Evolutionary conservation across 2,797 vertebrate genomes (phyloP).

Genomic region (Cirrhinus mrigala): DNA sequence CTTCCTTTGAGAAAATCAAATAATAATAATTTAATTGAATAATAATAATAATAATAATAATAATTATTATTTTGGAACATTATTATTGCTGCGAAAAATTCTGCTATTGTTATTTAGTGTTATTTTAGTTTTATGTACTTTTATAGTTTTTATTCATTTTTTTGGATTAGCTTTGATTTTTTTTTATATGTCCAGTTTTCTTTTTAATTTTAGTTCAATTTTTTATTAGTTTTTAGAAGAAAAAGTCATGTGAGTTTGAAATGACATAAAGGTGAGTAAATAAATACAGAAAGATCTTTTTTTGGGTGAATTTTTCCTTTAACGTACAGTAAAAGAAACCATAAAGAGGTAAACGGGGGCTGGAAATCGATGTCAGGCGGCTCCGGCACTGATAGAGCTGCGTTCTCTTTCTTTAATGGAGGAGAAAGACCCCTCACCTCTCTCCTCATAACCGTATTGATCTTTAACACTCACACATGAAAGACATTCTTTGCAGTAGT

Average conservation of each 20-base stretch:
- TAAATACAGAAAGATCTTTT: neutral
- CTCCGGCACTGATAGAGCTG: slow-evolving; percentile 18
- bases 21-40: too few species aligned
- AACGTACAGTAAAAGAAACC: slow-evolving; percentile 39
- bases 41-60: too few species aligned
- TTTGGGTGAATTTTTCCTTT: neutral
- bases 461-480: slow-evolving; percentile 60
- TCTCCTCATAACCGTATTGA: slow-evolving; percentile 62
- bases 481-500: slow-evolving; percentile 59
- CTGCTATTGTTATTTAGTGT: too few species aligned
- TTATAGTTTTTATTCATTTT: too few species aligned
- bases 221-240: neutral
- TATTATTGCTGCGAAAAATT: too few species aligned
- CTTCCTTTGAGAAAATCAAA: too few species aligned
- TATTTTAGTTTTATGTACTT: too few species aligned
- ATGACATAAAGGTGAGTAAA: neutral
- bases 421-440: slow-evolving; percentile 55
- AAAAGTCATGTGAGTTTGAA: neutral
- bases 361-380: slow-evolving; percentile 56
- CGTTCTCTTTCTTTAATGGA: slow-evolving; percentile 53
- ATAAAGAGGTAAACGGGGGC: neutral
- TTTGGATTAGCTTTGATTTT: too few species aligned
- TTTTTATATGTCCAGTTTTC: too few species aligned
- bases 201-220: too few species aligned
- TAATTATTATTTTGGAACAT: too few species aligned